These are phyloP conservation scores for Crenichthys baileyi DNA, from an alignment of 2,797 vertebrate genomes.

Conservation along the genomic window DNA sequence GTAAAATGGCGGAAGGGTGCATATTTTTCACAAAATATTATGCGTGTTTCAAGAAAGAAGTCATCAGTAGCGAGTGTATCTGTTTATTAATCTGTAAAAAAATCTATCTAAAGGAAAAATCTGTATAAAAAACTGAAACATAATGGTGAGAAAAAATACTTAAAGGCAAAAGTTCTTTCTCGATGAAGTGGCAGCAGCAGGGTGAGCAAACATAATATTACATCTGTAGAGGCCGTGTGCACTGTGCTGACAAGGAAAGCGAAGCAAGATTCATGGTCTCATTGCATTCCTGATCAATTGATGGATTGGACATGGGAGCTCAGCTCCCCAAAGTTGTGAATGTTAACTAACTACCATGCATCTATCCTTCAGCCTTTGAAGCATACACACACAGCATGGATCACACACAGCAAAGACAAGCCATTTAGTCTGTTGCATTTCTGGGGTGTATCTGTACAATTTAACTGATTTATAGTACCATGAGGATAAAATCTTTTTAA, in stretches of 20 bases:
- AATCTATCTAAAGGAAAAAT: not conserved
- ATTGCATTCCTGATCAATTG: slow-evolving; percentile 73
- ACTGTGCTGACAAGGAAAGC: slow-evolving; percentile 66
- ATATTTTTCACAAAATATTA: slow-evolving; percentile 1
- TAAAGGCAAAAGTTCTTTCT: slow-evolving; percentile 30
- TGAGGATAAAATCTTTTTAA: slow-evolving; percentile 41
- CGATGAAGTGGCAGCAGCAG: slow-evolving; percentile 33
- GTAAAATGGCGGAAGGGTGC: not conserved
- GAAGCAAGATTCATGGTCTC: slow-evolving; percentile 77
- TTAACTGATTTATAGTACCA: slow-evolving; percentile 42
- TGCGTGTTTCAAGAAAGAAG: slow-evolving; percentile 11
- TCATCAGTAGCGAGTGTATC: not conserved
- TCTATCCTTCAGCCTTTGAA: slow-evolving; percentile 55
- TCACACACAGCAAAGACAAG: slow-evolving; percentile 35
- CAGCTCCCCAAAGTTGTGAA: slow-evolving; percentile 68
- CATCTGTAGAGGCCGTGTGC: slow-evolving; percentile 52
- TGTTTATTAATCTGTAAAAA: not conserved
- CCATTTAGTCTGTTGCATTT: slow-evolving; percentile 50
- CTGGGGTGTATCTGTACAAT: slow-evolving; percentile 33
- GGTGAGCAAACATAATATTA: slow-evolving; percentile 57
- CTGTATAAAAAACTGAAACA: not conserved
- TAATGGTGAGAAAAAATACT: not conserved
- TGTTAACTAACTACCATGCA: slow-evolving; percentile 68
- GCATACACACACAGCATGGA: slow-evolving; percentile 8
- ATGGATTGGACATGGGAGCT: slow-evolving; percentile 73